Conservation (phyloP, 2,797 vertebrate species). For the Rhadinocentrus ornatus region DNA sequence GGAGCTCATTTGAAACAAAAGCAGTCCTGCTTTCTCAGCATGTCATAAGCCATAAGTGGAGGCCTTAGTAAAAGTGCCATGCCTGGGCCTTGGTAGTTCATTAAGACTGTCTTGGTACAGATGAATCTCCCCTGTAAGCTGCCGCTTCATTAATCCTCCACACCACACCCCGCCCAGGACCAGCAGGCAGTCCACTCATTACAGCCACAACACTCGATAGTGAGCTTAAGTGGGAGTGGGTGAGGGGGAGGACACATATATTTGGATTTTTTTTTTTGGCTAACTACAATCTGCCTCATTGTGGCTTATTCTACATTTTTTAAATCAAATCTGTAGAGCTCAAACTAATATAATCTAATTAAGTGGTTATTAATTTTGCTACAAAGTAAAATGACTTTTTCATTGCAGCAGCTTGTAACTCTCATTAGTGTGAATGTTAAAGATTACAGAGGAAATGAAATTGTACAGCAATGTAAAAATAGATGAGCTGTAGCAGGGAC, state of each 20-base stretch:
- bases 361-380: constrained; percentile 36
- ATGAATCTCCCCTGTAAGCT: constrained; percentile 63
- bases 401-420: constrained; percentile 50
- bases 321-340: constrained; percentile 44
- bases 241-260: not conserved
- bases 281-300: constrained; percentile 26
- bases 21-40: constrained; percentile 69
- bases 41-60: constrained; percentile 68
- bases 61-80: constrained; percentile 52
- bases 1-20: constrained; percentile 61
- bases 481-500: constrained; percentile 42
- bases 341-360: constrained; percentile 49
- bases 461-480: constrained; percentile 50
- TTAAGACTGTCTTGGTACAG: constrained; percentile 69
- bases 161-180: constrained; percentile 45
- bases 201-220: constrained; percentile 22
- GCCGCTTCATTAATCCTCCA: constrained; percentile 67
- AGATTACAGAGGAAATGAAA: constrained; percentile 43
- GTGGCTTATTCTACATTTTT: constrained; percentile 30
- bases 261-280: constrained; percentile 15
- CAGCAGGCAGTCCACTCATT: constrained; percentile 47
- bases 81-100: constrained; percentile 60
- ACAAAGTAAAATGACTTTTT: constrained; percentile 39
- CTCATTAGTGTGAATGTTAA: constrained; percentile 33
- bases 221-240: not conserved